phyloP scores from a whole-genome alignment of 2,113 vertebrate species.

The Jaculus jaculus region DNA sequence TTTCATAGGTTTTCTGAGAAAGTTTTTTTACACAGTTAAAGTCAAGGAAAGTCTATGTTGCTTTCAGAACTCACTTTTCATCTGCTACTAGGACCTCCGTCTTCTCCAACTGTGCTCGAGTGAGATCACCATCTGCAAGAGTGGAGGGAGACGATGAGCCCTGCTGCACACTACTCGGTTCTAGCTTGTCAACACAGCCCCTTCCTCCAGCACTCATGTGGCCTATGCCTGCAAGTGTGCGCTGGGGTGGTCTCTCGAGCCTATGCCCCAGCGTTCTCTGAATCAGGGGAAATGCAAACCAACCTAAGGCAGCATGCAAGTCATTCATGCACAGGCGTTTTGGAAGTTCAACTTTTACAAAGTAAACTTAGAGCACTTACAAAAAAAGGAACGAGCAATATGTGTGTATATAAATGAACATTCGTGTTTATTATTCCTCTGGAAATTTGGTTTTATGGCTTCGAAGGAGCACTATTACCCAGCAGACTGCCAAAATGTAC shows the following conservation, averaged over 20 bases:
- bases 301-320: conserved; percentile 59
- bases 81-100: conserved; percentile 71
- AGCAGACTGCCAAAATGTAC: conserved; percentile 43
- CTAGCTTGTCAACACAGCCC: not conserved
- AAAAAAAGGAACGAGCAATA: not conserved
- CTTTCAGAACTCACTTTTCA: conserved; percentile 82
- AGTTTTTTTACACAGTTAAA: not conserved
- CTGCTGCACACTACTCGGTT: not conserved
- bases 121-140: conserved; percentile 68
- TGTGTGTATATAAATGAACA: not conserved
- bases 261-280: not conserved
- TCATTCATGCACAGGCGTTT: conserved; percentile 43
- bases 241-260: not conserved
- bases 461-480: conserved; percentile 43
- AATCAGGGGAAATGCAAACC: conserved; percentile 28
- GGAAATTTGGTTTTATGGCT: not conserved
- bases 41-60: not conserved
- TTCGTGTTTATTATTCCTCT: conserved; percentile 14
- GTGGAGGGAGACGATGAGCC: conserved; percentile 18
- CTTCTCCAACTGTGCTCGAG: conserved; percentile 61
- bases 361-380: conserved; percentile 24
- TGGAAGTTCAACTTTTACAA: conserved; percentile 42
- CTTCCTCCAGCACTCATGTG: not conserved
- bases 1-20: conserved; percentile 39
- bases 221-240: not conserved